Evolutionary conservation across 1,140 invertebrate genomes (phyloP).

Genomic region (Saccostrea echinata): DNA sequence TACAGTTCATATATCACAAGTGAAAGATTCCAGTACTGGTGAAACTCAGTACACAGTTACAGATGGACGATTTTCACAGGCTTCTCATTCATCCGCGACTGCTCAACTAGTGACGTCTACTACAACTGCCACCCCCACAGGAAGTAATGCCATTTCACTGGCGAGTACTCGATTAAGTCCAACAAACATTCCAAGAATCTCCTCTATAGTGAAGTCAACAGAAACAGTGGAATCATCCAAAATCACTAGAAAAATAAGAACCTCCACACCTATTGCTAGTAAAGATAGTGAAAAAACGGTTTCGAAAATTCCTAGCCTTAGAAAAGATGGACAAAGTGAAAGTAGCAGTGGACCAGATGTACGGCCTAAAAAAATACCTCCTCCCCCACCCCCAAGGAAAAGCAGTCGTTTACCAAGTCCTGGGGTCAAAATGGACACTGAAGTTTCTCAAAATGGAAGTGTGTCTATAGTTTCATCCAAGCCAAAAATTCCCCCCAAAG

Average conservation of each 20-base stretch:
- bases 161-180: conserved; percentile 4
- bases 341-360: conserved; percentile 42
- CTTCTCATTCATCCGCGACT: conserved; percentile 42
- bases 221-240: conserved; percentile 51
- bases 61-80: conserved; percentile 28
- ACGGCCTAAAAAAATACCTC: conserved; percentile 64
- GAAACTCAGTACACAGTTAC: conserved; percentile 53
- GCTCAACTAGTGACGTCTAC: conserved; percentile 18
- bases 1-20: conserved; percentile 54
- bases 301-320: conserved; percentile 36
- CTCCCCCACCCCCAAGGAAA: conserved; percentile 65
- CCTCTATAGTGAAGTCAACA: conserved; percentile 50
- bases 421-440: conserved; percentile 48
- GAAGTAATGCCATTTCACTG: conserved; percentile 36
- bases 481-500: conserved; percentile 37
- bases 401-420: conserved; percentile 60
- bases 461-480: conserved; percentile 25
- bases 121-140: neutral
- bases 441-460: conserved; percentile 54
- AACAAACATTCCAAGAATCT: conserved; percentile 56
- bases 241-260: conserved; percentile 43
- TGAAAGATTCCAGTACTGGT: conserved; percentile 47
- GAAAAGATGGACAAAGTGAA: neutral
- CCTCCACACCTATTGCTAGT: conserved; percentile 24
- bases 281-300: conserved; percentile 13